Evolutionary conservation across 2,797 vertebrate species (phyloP).

Genomic region (Orestias chungarensis): DNA sequence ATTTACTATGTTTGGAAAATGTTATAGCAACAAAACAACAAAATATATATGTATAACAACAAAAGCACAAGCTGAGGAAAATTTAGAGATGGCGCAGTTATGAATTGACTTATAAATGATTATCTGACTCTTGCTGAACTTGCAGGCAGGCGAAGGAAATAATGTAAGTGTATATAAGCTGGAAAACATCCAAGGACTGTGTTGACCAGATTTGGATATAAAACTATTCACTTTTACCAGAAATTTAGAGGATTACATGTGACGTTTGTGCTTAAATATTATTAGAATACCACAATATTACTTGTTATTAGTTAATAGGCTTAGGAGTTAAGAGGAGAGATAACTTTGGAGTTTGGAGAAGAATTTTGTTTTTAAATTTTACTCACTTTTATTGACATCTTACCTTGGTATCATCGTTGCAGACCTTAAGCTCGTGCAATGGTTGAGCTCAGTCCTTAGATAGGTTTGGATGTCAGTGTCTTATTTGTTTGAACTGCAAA

Average conservation of each 20-base stretch:
- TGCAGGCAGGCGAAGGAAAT: background rate
- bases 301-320: background rate
- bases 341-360: too few species aligned
- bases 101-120: background rate
- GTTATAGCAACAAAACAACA: too few species aligned
- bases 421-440: background rate
- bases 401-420: background rate
- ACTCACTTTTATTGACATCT: too few species aligned
- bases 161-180: background rate
- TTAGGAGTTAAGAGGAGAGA: too few species aligned
- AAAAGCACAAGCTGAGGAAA: background rate
- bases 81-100: background rate
- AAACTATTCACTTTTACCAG: background rate
- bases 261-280: background rate
- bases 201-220: background rate
- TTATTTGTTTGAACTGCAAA: background rate
- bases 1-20: too few species aligned
- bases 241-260: background rate
- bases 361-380: too few species aligned
- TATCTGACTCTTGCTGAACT: background rate
- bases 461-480: background rate
- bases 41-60: too few species aligned
- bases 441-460: background rate
- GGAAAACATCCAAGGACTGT: background rate
- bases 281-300: background rate